Percentiles rank a stretch among this genome's conserved stretches.
Evolutionary conservation across 2,797 vertebrate genomes (phyloP).

Genomic region (Pagetopsis macropterus): DNA sequence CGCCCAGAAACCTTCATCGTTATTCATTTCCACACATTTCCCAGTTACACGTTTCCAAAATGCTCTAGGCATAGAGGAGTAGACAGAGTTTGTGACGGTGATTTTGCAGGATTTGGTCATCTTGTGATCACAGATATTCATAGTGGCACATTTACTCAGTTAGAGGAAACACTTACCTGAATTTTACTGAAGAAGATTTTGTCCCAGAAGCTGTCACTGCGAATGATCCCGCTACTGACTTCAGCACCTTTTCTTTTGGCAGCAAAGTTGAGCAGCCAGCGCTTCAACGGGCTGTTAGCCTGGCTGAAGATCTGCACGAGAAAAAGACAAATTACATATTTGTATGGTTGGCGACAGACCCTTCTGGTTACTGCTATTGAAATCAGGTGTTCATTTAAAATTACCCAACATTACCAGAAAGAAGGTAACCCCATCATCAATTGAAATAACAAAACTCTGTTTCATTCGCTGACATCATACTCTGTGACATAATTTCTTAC

Average conservation of each 20-base stretch:
- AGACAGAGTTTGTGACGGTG: not conserved
- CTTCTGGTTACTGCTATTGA: not conserved
- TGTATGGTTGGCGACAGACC: not conserved
- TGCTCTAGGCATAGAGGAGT: no score
- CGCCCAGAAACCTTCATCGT: not conserved
- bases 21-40: not conserved
- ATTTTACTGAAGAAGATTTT: constrained; percentile 97
- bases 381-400: not conserved
- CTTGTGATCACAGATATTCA: not conserved
- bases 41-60: no score
- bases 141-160: not conserved
- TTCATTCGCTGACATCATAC: not conserved
- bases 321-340: not conserved
- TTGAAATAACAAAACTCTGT: not conserved
- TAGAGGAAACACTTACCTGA: constrained; percentile 84
- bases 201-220: constrained; percentile 96
- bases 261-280: constrained; percentile 96
- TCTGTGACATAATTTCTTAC: not conserved
- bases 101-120: not conserved
- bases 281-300: constrained; percentile 91
- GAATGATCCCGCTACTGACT: constrained; percentile 90
- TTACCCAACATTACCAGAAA: not conserved
- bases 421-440: not conserved
- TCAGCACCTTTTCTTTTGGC: constrained; percentile 93
- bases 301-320: constrained; percentile 93